Conservation (phyloP, 2,888 invertebrate genomes). For the Drosophila colorata region DNA sequence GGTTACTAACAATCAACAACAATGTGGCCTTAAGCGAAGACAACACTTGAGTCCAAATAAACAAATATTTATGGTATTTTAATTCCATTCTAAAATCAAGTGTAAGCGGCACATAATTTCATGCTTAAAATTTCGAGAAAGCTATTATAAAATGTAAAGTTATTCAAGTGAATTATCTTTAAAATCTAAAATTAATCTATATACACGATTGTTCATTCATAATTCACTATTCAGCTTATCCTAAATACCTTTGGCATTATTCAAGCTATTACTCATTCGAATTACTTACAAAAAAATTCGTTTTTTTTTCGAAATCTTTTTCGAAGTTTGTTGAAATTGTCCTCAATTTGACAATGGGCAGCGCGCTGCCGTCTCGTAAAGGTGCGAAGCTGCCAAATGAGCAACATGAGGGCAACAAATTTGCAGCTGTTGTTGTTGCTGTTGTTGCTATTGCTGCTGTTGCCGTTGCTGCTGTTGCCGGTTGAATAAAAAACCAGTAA, state of each 20-base stretch:
- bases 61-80: not conserved
- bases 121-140: too few species aligned
- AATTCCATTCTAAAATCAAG: not conserved
- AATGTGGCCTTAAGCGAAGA: not conserved
- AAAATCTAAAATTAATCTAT: slow-evolving; percentile 19
- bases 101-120: too few species aligned
- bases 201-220: slow-evolving; percentile 12
- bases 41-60: not conserved
- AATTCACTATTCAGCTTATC: slow-evolving; percentile 9
- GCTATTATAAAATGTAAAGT: too few species aligned
- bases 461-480: slow-evolving; percentile 32
- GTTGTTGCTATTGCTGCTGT: slow-evolving; percentile 40
- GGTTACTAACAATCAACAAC: slow-evolving; percentile 5
- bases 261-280: slow-evolving; percentile 42
- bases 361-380: slow-evolving; percentile 46
- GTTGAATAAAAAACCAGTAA: slow-evolving; percentile 79
- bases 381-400: slow-evolving; percentile 80
- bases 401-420: slow-evolving; percentile 80
- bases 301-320: slow-evolving; percentile 25
- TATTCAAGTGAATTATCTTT: not conserved
- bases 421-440: slow-evolving; percentile 65
- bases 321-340: slow-evolving; percentile 49
- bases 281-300: not conserved
- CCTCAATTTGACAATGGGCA: slow-evolving; percentile 65
- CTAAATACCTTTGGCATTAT: slow-evolving; percentile 22